Percentiles rank a stretch among this genome's conserved stretches.
Evolutionary conservation across 2,888 invertebrate species (phyloP).

Genomic region (Lacanobia oleracea): DNA sequence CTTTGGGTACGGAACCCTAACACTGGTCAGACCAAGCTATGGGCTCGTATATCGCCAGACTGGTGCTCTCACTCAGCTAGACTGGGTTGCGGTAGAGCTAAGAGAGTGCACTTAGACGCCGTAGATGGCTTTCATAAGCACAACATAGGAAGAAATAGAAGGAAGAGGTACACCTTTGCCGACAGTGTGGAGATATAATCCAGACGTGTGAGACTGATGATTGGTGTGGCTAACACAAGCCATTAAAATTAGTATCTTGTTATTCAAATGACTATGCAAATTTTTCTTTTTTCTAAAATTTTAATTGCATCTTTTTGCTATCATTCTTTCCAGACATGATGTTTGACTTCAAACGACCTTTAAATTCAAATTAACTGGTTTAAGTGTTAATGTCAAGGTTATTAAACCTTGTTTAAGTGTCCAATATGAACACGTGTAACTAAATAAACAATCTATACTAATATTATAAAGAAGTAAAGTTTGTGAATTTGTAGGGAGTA

Average conservation of each 20-base stretch:
- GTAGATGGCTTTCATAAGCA: background rate
- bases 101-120: background rate
- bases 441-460: no score
- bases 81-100: background rate
- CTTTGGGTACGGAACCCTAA: no score
- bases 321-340: background rate
- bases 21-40: background rate
- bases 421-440: background rate
- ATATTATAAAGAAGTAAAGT: no score
- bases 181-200: background rate
- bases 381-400: constrained; percentile 41
- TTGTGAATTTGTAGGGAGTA: no score
- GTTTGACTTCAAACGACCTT: background rate
- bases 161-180: background rate
- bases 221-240: background rate
- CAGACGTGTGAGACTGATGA: no score
- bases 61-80: background rate
- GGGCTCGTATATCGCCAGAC: no score
- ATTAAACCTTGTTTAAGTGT: constrained; percentile 4
- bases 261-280: background rate
- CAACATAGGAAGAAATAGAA: no score
- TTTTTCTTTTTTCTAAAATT: background rate
- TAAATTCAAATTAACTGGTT: constrained; percentile 8
- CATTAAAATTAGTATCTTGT: background rate
- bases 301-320: background rate